phyloP scores from a whole-genome alignment of 2,113 vertebrate genomes.

The Dasyurus viverrinus region DNA sequence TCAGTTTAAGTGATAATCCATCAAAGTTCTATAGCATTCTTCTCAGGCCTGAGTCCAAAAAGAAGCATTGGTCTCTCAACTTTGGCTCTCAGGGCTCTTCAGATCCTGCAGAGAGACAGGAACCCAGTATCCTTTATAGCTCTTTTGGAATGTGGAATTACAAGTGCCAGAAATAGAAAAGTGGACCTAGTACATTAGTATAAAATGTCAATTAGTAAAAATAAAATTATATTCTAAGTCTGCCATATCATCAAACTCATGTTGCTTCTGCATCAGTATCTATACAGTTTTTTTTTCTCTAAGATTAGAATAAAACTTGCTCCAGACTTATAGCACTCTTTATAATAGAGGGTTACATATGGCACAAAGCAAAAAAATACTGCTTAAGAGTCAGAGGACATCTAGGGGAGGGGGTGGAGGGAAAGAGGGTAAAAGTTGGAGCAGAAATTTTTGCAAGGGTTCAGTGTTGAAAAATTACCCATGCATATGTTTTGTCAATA shows the following conservation, averaged over 20 bases:
- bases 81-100: constrained; percentile 42
- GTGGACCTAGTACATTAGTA: not conserved
- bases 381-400: not conserved
- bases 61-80: constrained; percentile 64
- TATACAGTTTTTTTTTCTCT: constrained; percentile 11
- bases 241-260: not conserved
- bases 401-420: too few relatives aligned
- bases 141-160: constrained; percentile 25
- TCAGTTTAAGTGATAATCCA: constrained; percentile 75
- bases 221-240: not conserved
- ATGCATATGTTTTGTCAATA: too few relatives aligned
- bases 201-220: constrained; percentile 19
- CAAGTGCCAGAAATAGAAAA: constrained; percentile 4
- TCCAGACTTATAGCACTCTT: not conserved
- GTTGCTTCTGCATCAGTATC: constrained; percentile 19
- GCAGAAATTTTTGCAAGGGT: too few relatives aligned
- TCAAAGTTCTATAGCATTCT: constrained; percentile 61
- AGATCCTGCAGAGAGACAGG: constrained; percentile 18
- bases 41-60: constrained; percentile 65
- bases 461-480: too few relatives aligned
- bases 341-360: not conserved
- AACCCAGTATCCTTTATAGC: not conserved
- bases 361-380: not conserved
- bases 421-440: too few relatives aligned
- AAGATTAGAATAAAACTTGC: not conserved